phyloP scores from a whole-genome alignment of 2,113 vertebrate species.

The Ophthalmolycus amberensis region DNA sequence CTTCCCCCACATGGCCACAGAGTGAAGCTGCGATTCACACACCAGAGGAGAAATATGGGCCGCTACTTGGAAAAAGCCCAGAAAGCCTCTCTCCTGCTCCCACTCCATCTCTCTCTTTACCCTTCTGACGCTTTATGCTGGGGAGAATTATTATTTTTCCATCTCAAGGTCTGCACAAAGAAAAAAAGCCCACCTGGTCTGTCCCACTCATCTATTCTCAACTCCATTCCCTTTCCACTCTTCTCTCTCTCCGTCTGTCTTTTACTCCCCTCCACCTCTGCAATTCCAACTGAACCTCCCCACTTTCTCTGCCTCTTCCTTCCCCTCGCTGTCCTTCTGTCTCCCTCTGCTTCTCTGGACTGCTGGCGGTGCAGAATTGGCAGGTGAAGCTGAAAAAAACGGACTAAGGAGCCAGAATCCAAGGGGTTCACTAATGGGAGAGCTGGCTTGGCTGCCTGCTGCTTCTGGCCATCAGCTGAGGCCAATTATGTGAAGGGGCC shows the following conservation, averaged over 20 bases:
- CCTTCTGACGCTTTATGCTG: slow-evolving; percentile 25
- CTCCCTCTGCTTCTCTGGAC: slow-evolving; percentile 15
- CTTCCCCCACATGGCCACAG: slow-evolving; percentile 14
- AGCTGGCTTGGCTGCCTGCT: slow-evolving; percentile 47
- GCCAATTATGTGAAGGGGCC: slow-evolving; percentile 66
- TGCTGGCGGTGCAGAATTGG: slow-evolving; percentile 65
- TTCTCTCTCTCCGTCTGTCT: slow-evolving; percentile 26
- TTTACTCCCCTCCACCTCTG: slow-evolving; percentile 28
- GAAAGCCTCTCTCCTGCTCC: slow-evolving; percentile 46
- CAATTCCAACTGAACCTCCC: slow-evolving; percentile 8
- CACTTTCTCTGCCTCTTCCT: background rate
- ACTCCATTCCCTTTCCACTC: slow-evolving; percentile 34
- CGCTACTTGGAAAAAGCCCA: slow-evolving; percentile 46
- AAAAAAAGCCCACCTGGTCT: slow-evolving; percentile 25
- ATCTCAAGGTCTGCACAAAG: slow-evolving; percentile 49
- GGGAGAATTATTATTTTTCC: slow-evolving; percentile 74
- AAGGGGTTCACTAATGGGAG: slow-evolving; percentile 61
- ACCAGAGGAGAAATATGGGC: slow-evolving; percentile 50
- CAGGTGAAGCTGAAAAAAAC: slow-evolving; percentile 61
- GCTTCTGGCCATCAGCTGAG: slow-evolving; percentile 71
- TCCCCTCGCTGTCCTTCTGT: background rate
- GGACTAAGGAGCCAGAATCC: slow-evolving; percentile 67
- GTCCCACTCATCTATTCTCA: slow-evolving; percentile 38
- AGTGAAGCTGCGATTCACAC: slow-evolving; percentile 49
- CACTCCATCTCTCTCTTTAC: slow-evolving; percentile 7